Conservation (phyloP, 2,797 vertebrate genomes). For the Sebastes cheni region DNA sequence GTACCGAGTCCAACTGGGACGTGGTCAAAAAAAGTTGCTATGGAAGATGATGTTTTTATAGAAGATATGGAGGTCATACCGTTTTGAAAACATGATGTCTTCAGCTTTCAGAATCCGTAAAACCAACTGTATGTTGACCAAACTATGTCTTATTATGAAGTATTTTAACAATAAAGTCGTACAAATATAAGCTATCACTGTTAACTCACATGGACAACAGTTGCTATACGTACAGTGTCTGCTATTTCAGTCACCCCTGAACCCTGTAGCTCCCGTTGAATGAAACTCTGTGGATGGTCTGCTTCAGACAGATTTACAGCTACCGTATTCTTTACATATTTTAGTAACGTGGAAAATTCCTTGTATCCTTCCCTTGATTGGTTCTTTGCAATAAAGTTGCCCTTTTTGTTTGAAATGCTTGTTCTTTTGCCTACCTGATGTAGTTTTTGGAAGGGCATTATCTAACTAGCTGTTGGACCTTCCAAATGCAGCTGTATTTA, state of each 20-base stretch:
- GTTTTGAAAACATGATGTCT: too few species aligned
- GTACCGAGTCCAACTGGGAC: too few species aligned
- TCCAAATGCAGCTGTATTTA: background rate
- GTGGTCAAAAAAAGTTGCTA: too few species aligned
- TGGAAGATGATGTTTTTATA: too few species aligned
- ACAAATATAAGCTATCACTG: background rate
- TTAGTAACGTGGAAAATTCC: background rate
- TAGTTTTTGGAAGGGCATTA: background rate
- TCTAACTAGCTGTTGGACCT: background rate
- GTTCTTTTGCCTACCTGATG: background rate
- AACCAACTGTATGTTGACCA: too few species aligned
- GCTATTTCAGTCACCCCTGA: too few species aligned
- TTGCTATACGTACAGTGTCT: background rate
- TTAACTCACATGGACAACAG: background rate
- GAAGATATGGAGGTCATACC: too few species aligned
- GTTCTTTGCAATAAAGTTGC: background rate
- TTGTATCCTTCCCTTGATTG: background rate
- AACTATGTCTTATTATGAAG: too few species aligned
- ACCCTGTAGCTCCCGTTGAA: too few species aligned
- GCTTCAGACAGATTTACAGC: background rate
- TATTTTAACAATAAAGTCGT: fast-evolving
- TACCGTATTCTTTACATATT: background rate
- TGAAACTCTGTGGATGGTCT: background rate
- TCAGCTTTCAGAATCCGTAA: too few species aligned
- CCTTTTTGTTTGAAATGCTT: background rate